Conservation (phyloP, 2,113 vertebrate genomes). For the Heliornis fulica region DNA sequence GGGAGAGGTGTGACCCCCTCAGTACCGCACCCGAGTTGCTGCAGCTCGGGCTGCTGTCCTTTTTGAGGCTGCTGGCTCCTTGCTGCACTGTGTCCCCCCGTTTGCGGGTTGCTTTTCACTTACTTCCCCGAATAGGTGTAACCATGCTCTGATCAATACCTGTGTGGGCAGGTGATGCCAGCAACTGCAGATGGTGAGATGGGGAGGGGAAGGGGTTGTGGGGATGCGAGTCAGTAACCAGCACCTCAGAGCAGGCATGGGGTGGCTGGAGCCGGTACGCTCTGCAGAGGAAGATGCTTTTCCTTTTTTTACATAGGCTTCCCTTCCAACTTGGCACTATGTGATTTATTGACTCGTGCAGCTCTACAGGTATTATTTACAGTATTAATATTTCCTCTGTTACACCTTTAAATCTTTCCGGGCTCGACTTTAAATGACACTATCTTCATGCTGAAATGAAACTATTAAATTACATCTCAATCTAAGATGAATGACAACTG, state of each 20-base stretch:
- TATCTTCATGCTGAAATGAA: conserved; percentile 62
- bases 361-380: conserved; percentile 60
- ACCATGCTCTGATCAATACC: fast-evolving
- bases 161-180: neutral
- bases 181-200: fast-evolving
- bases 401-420: conserved; percentile 65
- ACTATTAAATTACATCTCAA: conserved; percentile 67
- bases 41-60: neutral
- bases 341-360: conserved; percentile 24
- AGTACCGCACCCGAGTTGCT: fast-evolving
- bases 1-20: neutral
- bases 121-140: fast-evolving
- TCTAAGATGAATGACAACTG: conserved; percentile 68
- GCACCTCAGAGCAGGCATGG: neutral
- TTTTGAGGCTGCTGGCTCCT: fast-evolving
- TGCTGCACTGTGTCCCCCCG: fast-evolving
- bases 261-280: fast-evolving
- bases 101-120: fast-evolving
- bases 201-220: too few relatives aligned
- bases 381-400: conserved; percentile 65
- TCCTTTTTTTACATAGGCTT: neutral
- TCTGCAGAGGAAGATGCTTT: neutral
- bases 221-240: fast-evolving
- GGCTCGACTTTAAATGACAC: neutral
- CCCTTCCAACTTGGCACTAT: neutral